phyloP scores from a whole-genome alignment of 2,797 vertebrate species.

The Melanotaenia parkinsoni region DNA sequence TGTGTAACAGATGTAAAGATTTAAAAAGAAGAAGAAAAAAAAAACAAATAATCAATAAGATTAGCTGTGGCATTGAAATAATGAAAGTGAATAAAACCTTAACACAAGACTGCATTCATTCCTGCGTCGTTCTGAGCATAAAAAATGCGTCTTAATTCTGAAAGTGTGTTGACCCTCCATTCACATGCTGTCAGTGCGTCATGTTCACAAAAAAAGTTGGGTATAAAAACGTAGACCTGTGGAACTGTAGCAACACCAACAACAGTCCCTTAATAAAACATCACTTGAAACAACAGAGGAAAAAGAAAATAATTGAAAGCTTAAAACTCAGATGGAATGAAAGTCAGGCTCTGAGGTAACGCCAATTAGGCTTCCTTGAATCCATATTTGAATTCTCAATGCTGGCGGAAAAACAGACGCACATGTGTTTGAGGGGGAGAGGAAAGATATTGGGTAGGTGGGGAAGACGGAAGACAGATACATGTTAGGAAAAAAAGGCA shows the following conservation, averaged over 20 bases:
- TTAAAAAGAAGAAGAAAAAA: neutral
- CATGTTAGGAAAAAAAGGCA: slow-evolving; percentile 7
- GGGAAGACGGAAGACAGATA: slow-evolving; percentile 34
- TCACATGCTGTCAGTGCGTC: slow-evolving; percentile 29
- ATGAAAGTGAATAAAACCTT: neutral
- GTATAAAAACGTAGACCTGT: no score
- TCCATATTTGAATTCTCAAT: slow-evolving; percentile 51
- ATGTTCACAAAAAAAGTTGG: slow-evolving; percentile 21
- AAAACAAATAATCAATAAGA: neutral
- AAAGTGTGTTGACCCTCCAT: slow-evolving; percentile 11
- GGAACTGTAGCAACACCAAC: slow-evolving; percentile 19
- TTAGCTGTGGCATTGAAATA: neutral
- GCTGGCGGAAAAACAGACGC: slow-evolving; percentile 25
- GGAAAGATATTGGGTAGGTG: slow-evolving; percentile 15
- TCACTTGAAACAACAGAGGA: slow-evolving; percentile 42
- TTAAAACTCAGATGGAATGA: slow-evolving; percentile 14
- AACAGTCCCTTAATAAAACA: slow-evolving; percentile 43
- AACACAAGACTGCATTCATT: neutral
- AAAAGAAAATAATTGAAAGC: slow-evolving; percentile 57
- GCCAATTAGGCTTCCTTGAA: slow-evolving; percentile 52
- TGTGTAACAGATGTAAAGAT: neutral
- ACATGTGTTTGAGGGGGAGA: slow-evolving; percentile 14
- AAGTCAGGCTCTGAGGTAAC: slow-evolving; percentile 34
- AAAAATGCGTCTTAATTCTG: neutral
- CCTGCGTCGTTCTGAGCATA: neutral